Percentiles rank a stretch among this genome's conserved stretches.
These are phyloP conservation scores for Lomographa bimaculata DNA, from an alignment of 2,888 invertebrate species.

Conservation along the genomic window DNA sequence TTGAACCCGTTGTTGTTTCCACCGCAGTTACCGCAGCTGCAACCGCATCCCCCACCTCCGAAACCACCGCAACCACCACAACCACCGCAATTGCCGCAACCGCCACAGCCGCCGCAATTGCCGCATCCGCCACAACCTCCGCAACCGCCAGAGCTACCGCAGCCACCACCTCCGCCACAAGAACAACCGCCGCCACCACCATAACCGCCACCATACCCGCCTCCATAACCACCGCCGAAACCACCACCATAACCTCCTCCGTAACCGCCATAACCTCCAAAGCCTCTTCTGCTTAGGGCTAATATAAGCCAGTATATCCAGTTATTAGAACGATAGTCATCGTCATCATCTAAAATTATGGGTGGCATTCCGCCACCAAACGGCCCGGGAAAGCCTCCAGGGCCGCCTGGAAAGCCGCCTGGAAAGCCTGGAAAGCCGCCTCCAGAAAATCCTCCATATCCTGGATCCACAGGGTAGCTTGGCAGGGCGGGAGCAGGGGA, in stretches of 20 bases:
- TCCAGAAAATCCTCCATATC: constrained; percentile 15
- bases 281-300: constrained; percentile 42
- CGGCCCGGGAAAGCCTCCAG: constrained; percentile 15
- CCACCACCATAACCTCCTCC: constrained; percentile 23
- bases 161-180: constrained; percentile 20
- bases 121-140: constrained; percentile 26
- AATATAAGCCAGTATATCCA: constrained; percentile 55
- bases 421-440: constrained; percentile 17
- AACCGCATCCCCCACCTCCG: constrained; percentile 8
- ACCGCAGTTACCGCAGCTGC: background rate
- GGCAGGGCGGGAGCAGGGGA: constrained; percentile 28
- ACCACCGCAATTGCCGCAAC: constrained; percentile 10
- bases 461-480: constrained; percentile 19
- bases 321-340: constrained; percentile 40
- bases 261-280: constrained; percentile 25
- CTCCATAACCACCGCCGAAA: constrained; percentile 17
- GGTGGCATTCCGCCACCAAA: constrained; percentile 41
- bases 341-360: constrained; percentile 41
- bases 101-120: constrained; percentile 14
- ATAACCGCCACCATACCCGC: constrained; percentile 21
- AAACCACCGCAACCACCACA: constrained; percentile 12
- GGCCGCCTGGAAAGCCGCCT: constrained; percentile 19
- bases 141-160: constrained; percentile 20
- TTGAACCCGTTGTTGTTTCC: constrained; percentile 11
- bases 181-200: constrained; percentile 21